Evolutionary conservation across 2,797 vertebrate species (phyloP), one percentile per base, ranked within the genome.

Genomic region (Neosilurus mollespiculum): DNA sequence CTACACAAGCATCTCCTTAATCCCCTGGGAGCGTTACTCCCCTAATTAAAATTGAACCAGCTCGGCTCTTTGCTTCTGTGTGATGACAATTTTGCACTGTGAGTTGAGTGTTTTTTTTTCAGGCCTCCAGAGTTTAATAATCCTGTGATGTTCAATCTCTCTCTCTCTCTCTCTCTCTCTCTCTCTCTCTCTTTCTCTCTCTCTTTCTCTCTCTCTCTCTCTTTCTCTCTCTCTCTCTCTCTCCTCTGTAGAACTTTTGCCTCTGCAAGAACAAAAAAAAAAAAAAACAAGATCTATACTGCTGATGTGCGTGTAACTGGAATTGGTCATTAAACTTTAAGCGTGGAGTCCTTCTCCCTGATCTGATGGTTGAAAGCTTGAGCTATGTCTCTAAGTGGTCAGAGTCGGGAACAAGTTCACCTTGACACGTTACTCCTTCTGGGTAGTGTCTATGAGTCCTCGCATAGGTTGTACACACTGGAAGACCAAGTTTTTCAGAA

Each of bases 31-130:
- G 78, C 81, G 49, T 49, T 78, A 66, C 77, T 71, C 6, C 12
- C 62, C 59, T 86, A 85, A 87, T 87, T 86, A 86, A 86, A 72
- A 76, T 20, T 43, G 58, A 78, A 49, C 22, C 58, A 24, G 76
- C 56, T 53, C 83, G 54, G 34, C 61, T 49, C n/a, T 67, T 53
- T 53, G 77, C 82, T 64, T 83, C 69, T 78, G 53, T 65, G 15
- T 24, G 75, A 83, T 30, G 58, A 54, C 76, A 83, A 80, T 75
- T 59, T 67, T 61, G 16, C 64, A 34, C 78, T 80, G 49, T 54
- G 51, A 67, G 34, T 22, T 66, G 14, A 61, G 66, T 66, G 61
- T 64, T 80, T 84, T 78, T 75, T 15, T 43, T 43, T 43, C 43
- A 43, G 8, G 43, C 76, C 78, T 84, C 61, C n/a, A 84, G 78